phyloP scores from a whole-genome alignment of 1,140 invertebrate species.

The Trinorchestia longiramus region DNA sequence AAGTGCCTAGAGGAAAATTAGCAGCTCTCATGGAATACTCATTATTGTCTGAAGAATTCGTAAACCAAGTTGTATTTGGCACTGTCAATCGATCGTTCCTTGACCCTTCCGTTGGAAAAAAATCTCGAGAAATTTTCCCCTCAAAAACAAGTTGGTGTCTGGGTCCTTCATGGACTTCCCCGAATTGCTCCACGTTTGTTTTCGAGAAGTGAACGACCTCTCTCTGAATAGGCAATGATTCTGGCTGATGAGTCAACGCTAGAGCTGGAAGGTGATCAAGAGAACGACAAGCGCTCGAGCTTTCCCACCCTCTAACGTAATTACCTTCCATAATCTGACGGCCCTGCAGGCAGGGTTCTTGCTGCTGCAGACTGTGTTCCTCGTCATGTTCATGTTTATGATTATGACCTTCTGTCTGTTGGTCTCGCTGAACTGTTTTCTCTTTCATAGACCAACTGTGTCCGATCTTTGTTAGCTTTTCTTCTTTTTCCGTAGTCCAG shows the following conservation, averaged over 20 bases:
- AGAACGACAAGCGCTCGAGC: conserved; percentile 6
- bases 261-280: conserved; percentile 36
- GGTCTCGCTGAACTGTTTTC: background rate
- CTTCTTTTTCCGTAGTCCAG: background rate
- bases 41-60: background rate
- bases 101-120: background rate
- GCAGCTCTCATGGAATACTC: background rate
- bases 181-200: background rate
- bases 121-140: background rate
- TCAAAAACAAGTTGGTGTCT: background rate
- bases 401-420: background rate
- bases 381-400: background rate
- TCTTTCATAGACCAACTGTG: background rate
- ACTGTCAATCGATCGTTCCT: background rate
- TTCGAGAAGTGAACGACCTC: conserved; percentile 5
- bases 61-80: background rate
- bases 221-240: conserved; percentile 40
- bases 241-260: conserved; percentile 36
- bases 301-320: conserved; percentile 17
- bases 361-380: background rate
- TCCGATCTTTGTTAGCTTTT: background rate
- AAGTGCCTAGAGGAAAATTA: background rate
- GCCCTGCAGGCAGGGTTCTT: conserved; percentile 1
- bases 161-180: background rate
- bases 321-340: conserved; percentile 37